A percentile compares a stretch with the other conserved stretches of the same genome.
These are phyloP conservation scores for Platycheirus rosarum DNA, from an alignment of 2,888 invertebrate genomes.

Conservation along the genomic window DNA sequence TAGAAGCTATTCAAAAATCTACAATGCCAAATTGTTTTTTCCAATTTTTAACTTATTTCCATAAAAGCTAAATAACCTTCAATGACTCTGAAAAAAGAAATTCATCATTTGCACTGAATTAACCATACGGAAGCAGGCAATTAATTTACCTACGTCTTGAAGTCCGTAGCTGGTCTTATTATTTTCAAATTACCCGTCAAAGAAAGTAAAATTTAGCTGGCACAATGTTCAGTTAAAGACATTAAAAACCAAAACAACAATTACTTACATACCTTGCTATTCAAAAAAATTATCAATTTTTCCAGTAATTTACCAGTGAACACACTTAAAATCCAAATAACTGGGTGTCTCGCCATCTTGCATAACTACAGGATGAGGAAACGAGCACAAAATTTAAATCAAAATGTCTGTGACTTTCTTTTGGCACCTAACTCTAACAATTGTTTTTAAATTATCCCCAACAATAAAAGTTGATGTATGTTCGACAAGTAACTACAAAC, in stretches of 20 bases:
- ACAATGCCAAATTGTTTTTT: no score
- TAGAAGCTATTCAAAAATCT: no score
- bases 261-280: neutral
- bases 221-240: neutral
- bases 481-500: slow-evolving; percentile 40
- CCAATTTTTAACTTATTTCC: no score
- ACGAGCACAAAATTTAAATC: neutral
- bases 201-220: slow-evolving; percentile 33
- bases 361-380: slow-evolving; percentile 33
- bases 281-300: slow-evolving; percentile 27
- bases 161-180: slow-evolving; percentile 7
- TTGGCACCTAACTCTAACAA: slow-evolving; percentile 26
- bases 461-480: slow-evolving; percentile 29
- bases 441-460: neutral
- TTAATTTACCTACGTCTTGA: slow-evolving; percentile 20
- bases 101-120: neutral
- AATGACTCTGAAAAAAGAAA: neutral
- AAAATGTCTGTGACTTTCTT: slow-evolving; percentile 40
- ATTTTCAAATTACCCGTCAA: slow-evolving; percentile 23
- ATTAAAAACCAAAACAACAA: slow-evolving; percentile 3
- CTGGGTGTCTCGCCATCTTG: slow-evolving; percentile 28
- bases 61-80: neutral
- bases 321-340: slow-evolving; percentile 23
- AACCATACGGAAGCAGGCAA: slow-evolving; percentile 19
- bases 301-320: slow-evolving; percentile 39